Evolutionary conservation across 1,140 invertebrate genomes (phyloP).

Genomic region (Lepidurus couesii): DNA sequence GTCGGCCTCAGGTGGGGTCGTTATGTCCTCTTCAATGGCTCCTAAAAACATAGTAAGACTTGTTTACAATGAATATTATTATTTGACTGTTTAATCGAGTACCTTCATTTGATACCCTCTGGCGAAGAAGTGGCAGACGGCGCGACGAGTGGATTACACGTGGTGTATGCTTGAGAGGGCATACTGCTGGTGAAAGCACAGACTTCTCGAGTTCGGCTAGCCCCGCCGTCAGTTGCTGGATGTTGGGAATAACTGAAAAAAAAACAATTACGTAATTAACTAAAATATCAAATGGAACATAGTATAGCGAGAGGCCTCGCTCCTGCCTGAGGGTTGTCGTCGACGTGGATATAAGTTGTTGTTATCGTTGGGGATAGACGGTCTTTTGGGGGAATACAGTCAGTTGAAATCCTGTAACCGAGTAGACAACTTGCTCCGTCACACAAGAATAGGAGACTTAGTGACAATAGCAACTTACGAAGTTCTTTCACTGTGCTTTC

Average conservation of each 20-base stretch:
- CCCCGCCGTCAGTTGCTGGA: slow-evolving; percentile 2
- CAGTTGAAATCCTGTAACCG: no score
- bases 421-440: no score
- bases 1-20: slow-evolving; percentile 1
- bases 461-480: neutral
- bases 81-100: slow-evolving; percentile 6
- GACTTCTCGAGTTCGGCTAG: neutral
- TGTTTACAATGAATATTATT: neutral
- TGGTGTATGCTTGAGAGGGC: neutral
- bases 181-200: neutral
- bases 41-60: neutral
- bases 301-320: no score
- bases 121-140: slow-evolving; percentile 2
- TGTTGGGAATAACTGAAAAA: neutral
- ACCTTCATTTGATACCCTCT: slow-evolving; percentile 1
- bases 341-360: no score
- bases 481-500: neutral
- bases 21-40: slow-evolving; percentile 5
- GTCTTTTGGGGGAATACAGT: no score
- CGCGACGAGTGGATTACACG: neutral
- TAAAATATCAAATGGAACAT: slow-evolving; percentile 7
- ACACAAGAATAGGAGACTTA: no score
- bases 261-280: neutral
- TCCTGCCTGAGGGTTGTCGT: no score
- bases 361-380: no score